A percentile compares a stretch with the other conserved stretches of the same genome.
Evolutionary conservation across 2,113 vertebrate species (phyloP).

Genomic region (Corapipo altera): DNA sequence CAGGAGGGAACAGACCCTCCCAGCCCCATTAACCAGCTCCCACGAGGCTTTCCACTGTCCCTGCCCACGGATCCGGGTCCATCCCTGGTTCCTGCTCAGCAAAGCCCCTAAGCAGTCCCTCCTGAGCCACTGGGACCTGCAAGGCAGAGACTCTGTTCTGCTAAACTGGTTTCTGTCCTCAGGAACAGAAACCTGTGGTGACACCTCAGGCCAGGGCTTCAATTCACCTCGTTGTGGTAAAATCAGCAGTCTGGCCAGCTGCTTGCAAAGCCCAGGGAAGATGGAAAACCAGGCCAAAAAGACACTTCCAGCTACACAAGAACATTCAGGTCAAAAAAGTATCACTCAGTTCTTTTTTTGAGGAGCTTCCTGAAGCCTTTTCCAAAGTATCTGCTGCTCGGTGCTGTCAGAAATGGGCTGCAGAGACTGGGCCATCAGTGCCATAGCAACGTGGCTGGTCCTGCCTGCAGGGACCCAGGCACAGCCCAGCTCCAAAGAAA

Average conservation of each 20-base stretch:
- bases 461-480: neutral
- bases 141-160: rapidly evolving
- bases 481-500: neutral
- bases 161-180: neutral
- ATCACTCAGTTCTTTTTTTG: neutral
- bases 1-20: neutral
- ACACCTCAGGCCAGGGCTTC: neutral
- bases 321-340: neutral
- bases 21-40: rapidly evolving
- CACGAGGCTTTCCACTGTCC: rapidly evolving
- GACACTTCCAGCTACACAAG: neutral
- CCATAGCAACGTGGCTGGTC: neutral
- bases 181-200: too few species aligned
- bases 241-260: neutral
- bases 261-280: neutral
- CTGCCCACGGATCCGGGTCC: rapidly evolving
- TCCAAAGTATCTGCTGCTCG: neutral
- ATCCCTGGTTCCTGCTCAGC: neutral
- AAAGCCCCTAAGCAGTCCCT: neutral
- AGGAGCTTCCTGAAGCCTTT: neutral
- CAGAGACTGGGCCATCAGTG: rapidly evolving
- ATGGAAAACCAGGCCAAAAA: neutral
- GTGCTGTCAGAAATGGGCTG: neutral
- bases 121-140: neutral
- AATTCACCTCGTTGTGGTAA: neutral